Evolutionary conservation across 2,888 invertebrate species (phyloP), one percentile per base, ranked within the genome.

Genomic region (Sthenelais limicola): DNA sequence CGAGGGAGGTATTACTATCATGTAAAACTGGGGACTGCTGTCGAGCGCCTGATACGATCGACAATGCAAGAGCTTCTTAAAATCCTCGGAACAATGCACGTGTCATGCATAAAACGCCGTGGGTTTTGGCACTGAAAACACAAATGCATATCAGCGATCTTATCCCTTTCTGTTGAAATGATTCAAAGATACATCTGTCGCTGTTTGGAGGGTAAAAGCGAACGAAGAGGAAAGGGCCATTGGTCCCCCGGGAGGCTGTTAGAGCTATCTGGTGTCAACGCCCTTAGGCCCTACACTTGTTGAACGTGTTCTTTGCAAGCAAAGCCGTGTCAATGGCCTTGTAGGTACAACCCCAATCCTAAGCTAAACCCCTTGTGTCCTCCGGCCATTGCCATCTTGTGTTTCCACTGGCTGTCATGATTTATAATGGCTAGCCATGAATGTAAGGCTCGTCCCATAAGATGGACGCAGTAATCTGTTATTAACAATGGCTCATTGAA

Each of bases 121-220:
- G 43, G 38, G 43, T 62, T 62, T 35, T 38, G 62, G 38, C 18
- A 7, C 26, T 18, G 24, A 1, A 43, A 33, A 35, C 43, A 62
- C 38, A 62, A 62, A 62, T 62, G 62, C 62, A 62, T 43, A 62
- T 43, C 62, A 21, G 18, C 21, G 62, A 62, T 62, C 24, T 62
- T 62, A 62, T 62, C 62, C 24, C 24, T 12, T 28, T 9, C 26
- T 7, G 21, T 62, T 62, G 62, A 38, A 62, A 62, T 62, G 35
- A 62, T 62, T 62, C 38, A 24, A 26, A 62, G 38, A 62, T 35
- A 38, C 62, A 62, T 62, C 62, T 62, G 62, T 62, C 62, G 62
- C 21, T 35, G 62, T 4, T 30, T 9, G 30, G 33, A 32, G 56
- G n/a, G 15, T 3, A 15, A 15, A 21, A 33, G 15, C 52, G 21